A percentile compares a stretch with the other conserved stretches of the same genome.
phyloP scores from a whole-genome alignment of 2,888 invertebrate genomes.

The Drosophila villosipedis region DNA sequence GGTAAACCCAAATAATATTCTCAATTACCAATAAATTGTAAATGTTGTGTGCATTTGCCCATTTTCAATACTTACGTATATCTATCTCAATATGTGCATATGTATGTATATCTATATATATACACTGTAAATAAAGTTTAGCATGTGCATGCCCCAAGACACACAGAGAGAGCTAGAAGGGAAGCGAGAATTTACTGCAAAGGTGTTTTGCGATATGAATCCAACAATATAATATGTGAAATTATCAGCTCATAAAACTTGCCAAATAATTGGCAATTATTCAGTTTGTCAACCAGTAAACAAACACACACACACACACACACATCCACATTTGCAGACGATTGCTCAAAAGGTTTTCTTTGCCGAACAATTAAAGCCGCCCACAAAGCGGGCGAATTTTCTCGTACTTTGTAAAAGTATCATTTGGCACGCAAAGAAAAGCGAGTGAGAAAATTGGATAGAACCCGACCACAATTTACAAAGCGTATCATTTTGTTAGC shows the following conservation, averaged over 20 bases:
- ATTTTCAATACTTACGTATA: constrained; percentile 41
- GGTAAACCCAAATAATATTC: constrained; percentile 64
- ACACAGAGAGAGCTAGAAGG: constrained; percentile 4
- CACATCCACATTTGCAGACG: constrained; percentile 15
- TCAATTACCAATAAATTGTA: constrained; percentile 74
- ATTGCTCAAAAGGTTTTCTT: constrained; percentile 55
- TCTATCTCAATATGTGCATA: constrained; percentile 18
- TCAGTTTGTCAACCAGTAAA: constrained; percentile 74
- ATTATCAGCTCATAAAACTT: constrained; percentile 79
- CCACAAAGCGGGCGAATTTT: constrained; percentile 37
- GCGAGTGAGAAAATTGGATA: constrained; percentile 73
- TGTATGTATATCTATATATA: constrained; percentile 37
- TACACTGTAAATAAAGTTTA: constrained; percentile 56
- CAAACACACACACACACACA: constrained; percentile 29
- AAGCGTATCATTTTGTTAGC: constrained; percentile 82
- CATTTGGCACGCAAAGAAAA: constrained; percentile 80
- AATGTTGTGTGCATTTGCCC: constrained; percentile 73
- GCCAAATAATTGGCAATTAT: constrained; percentile 79
- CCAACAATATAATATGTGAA: constrained; percentile 71
- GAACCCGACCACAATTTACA: constrained; percentile 65
- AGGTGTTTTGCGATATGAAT: constrained; percentile 58
- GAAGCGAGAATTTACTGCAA: constrained; percentile 34
- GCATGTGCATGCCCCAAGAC: constrained; percentile 73
- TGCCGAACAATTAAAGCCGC: constrained; percentile 69
- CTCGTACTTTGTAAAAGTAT: constrained; percentile 64